Conservation (phyloP, 1,140 invertebrate species). For the Tetraneura akinire region DNA sequence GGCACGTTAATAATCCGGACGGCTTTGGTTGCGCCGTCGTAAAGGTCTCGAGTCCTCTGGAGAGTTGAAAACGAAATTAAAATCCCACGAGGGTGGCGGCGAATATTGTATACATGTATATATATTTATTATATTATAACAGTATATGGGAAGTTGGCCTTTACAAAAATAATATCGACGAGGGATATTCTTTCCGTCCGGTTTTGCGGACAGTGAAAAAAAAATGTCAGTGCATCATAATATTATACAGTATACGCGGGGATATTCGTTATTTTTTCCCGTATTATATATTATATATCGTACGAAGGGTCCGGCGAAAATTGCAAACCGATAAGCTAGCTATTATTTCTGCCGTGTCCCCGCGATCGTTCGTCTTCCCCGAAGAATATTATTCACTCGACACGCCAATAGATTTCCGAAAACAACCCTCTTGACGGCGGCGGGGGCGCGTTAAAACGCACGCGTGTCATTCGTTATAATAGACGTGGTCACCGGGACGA, state of each 20-base stretch:
- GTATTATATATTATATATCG: neutral
- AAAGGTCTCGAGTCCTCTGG: constrained; percentile 24
- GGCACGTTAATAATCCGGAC: constrained; percentile 40
- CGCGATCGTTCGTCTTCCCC: no score
- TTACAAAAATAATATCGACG: neutral
- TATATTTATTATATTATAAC: no score
- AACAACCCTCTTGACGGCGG: constrained; percentile 13
- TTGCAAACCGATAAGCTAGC: constrained; percentile 21
- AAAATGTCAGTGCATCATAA: neutral
- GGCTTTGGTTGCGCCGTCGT: constrained; percentile 15
- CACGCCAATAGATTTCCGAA: constrained; percentile 24
- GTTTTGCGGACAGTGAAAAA: constrained; percentile 9
- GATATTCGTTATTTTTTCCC: constrained; percentile 11
- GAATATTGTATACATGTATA: no score
- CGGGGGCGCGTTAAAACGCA: neutral
- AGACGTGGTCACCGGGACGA: neutral
- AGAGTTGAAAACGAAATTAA: constrained; percentile 40
- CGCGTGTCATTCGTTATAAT: neutral
- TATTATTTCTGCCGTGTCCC: constrained; percentile 37
- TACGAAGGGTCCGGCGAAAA: neutral
- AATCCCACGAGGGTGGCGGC: constrained; percentile 9
- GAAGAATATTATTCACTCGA: neutral
- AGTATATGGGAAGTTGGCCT: neutral
- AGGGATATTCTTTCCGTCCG: neutral
- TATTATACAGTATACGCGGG: constrained; percentile 34